Evolutionary conservation across 2,113 vertebrate species (phyloP).

Genomic region (Acrocephalus kingi): DNA sequence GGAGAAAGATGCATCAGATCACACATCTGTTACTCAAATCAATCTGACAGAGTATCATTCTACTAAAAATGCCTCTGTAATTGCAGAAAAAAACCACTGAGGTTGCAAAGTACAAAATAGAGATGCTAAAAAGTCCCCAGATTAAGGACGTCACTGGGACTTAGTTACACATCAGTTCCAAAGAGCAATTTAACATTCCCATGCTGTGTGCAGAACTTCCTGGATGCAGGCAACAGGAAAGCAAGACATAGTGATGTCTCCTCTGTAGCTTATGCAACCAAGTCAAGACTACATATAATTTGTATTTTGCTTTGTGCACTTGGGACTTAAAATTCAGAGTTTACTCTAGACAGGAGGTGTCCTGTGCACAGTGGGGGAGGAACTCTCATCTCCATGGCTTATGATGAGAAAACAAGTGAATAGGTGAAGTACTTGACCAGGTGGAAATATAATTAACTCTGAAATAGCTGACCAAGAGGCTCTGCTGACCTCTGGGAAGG

Average conservation of each 20-base stretch:
- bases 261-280: background rate
- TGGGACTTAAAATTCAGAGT: background rate
- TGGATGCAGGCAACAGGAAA: background rate
- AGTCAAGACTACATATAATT: background rate
- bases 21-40: background rate
- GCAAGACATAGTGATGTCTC: background rate
- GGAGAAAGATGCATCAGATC: background rate
- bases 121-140: background rate
- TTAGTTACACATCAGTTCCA: background rate
- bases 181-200: background rate
- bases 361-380: background rate
- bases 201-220: background rate
- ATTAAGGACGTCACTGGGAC: background rate
- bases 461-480: background rate
- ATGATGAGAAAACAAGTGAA: background rate
- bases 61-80: background rate
- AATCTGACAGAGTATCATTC: background rate
- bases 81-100: background rate
- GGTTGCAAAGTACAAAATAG: background rate
- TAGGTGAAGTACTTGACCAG: background rate
- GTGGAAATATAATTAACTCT: background rate
- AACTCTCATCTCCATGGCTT: accelerated
- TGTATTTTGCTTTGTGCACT: background rate
- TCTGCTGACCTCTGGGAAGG: background rate
- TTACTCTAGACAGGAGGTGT: background rate